Evolutionary conservation across 2,888 invertebrate genomes (phyloP).

Genomic region (Tipula unca): DNA sequence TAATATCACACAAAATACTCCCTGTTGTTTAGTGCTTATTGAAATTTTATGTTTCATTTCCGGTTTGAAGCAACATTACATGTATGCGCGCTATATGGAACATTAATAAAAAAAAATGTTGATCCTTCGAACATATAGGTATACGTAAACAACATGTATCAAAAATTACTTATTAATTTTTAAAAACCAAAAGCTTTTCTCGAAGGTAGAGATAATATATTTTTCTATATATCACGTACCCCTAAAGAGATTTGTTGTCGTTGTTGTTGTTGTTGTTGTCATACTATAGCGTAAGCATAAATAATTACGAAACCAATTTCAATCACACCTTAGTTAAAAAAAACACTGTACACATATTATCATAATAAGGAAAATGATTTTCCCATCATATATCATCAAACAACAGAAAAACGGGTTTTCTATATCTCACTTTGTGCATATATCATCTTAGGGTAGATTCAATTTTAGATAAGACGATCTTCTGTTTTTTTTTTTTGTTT

Average conservation of each 20-base stretch:
- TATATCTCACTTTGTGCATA: background rate
- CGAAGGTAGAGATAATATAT: background rate
- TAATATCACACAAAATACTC: background rate
- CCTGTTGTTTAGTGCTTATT: background rate
- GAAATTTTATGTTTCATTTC: background rate
- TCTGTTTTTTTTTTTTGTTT: background rate
- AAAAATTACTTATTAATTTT: background rate
- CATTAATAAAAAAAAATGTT: background rate
- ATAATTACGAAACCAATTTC: background rate
- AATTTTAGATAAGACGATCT: background rate
- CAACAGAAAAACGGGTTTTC: background rate
- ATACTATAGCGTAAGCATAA: no score
- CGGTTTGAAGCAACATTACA: background rate
- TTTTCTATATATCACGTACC: background rate
- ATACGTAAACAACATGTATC: background rate
- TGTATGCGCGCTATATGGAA: background rate
- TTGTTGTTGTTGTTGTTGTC: background rate
- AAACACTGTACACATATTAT: background rate
- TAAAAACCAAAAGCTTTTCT: background rate
- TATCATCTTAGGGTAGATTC: constrained; percentile 14
- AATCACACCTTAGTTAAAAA: background rate
- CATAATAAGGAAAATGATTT: background rate
- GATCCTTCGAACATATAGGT: background rate
- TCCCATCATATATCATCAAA: background rate
- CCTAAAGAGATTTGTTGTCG: background rate